Evolutionary conservation across 2,888 invertebrate species (phyloP), one percentile per base, ranked within the genome.

Genomic region (Heliothis peltigera): DNA sequence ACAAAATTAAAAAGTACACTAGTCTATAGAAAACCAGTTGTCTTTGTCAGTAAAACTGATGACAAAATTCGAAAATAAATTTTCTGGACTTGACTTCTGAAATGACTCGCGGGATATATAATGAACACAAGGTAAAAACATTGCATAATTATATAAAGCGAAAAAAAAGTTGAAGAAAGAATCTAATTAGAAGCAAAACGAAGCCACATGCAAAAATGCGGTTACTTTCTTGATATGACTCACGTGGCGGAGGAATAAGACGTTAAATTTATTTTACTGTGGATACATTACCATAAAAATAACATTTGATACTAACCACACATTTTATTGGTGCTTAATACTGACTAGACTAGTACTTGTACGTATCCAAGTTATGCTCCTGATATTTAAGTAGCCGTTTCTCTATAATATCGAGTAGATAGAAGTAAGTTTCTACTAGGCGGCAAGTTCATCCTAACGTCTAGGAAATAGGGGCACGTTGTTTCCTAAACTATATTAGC

Each of bases 401-500:
- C 42, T 48, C 70, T 61, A 69, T 71, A 71, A 69, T 67, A 71
- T 69, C 58, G 53, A 71, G 68, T 64, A 80, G 68, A 72, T 70
- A 68, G 52, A 56, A 64, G 65, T 71, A 74, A 83, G 79, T 84
- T 82, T 83, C 78, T 73, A 77, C 78, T 73, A 77, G 82, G 69
- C 42, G 60, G 66, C 67, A 83, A 77, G 79, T 81, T 75, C 58
- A 52, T 53, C 64, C 67, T 75, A 74, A 79, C 74, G 77, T 73
- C 73, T 67, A 65, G 77, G 73, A 79, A 84, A 84, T 82, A 80
- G 70, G 62, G 76, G 82, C 81, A 84, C 86, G 84, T 83, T 87
- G 89, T 89, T 89, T 85, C 79, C 80, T 82, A 91, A 91, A 92
- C 90, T 89, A 86, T 88, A 91, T 92, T 91, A 92, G 87, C 86